Evolutionary conservation across 2,888 invertebrate species (phyloP), one percentile per base, ranked within the genome.

Genomic region (Protodeltote pygarga): DNA sequence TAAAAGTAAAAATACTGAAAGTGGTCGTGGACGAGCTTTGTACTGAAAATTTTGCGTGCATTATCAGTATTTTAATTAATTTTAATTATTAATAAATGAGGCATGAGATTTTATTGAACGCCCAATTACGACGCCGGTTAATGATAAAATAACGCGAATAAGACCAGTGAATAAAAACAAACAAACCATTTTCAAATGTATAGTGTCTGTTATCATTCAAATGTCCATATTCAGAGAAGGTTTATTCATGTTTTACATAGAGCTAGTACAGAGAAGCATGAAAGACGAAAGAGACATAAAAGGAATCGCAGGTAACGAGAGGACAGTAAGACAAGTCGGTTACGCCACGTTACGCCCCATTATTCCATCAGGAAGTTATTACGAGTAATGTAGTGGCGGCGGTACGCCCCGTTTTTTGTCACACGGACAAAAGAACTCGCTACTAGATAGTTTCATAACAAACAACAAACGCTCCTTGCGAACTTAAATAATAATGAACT

Each of bases 361-460:
- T 83, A 85, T 80, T 68, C 63, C 72, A 77, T 78, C 77, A 74
- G 83, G 81, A 84, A 83, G 84, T 81, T 82, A 81, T 86, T 82
- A 82, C 77, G 78, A 72, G 77, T 86, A 85, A 84, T 87, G 83
- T 81, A 85, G 80, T 79, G 79, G 71, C 68, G 69, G 46, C 62
- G 73, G 76, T 75, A 69, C 71, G 72, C 74, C 65, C 55, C 65
- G 74, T 74, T 79, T 83, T 83, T 85, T 85, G 80, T 82, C 73
- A 67, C 55, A 54, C 58, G 65, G 65, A 86, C 80, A 84, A 86
- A 82, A 79, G 76, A 76, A 74, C 67, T 62, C 59, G 55, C 71
- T 47, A 65, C 70, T 65, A 76, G 70, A 75, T 79, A 79, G 79
- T 81, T 84, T 74, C 77, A 71, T 72, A 71, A 68, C 69, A 75